phyloP scores from a whole-genome alignment of 2,888 invertebrate species.

The Polydrusus cervinus region DNA sequence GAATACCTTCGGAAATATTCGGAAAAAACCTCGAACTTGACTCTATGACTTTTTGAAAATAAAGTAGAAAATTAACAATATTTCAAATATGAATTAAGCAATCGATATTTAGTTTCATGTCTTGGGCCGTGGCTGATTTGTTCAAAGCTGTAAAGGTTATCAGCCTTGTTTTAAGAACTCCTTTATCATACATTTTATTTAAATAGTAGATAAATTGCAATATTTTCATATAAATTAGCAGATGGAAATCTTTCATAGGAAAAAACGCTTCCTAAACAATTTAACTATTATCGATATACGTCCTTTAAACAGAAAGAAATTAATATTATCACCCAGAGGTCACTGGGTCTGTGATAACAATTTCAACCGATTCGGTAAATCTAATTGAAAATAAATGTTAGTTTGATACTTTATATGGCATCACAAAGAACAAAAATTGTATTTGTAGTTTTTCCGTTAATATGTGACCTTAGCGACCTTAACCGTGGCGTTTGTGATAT shows the following conservation, averaged over 20 bases:
- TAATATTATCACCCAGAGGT: constrained; percentile 3
- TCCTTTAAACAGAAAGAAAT: background rate
- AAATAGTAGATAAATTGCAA: background rate
- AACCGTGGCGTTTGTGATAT: background rate
- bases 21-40: too few relatives aligned
- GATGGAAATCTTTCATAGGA: background rate
- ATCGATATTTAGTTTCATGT: too few relatives aligned
- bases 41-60: too few relatives aligned
- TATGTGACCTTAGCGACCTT: background rate
- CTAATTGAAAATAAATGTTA: constrained; percentile 14
- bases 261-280: background rate
- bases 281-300: background rate
- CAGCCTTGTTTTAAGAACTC: too few relatives aligned
- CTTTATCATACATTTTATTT: too few relatives aligned
- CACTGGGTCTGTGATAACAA: constrained; percentile 13
- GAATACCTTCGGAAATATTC: too few relatives aligned
- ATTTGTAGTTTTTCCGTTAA: background rate
- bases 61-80: too few relatives aligned
- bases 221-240: background rate
- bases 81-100: too few relatives aligned
- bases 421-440: background rate
- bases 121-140: too few relatives aligned
- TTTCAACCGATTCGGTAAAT: constrained; percentile 16
- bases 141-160: too few relatives aligned
- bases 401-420: background rate